Base-by-base conservation (phyloP, 2,113 vertebrate species). In the Polypterus bichir region DNA sequence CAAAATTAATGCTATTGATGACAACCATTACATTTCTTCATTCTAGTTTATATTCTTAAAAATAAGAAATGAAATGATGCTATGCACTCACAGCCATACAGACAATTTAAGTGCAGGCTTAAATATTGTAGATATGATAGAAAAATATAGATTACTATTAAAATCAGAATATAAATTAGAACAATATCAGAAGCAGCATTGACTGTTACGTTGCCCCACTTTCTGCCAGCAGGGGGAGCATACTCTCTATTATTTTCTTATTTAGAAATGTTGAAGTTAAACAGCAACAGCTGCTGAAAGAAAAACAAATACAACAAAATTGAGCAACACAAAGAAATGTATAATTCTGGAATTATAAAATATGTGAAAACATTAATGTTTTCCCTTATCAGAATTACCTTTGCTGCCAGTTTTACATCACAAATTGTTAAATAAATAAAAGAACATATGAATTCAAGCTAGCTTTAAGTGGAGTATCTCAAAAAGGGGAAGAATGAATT, bases 141-240 rank as follows among this genome's bases (percentile, higher is more conserved):
- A 27, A 27, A 27, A 27, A 27, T 27, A 27, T 27, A 71, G 74
- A 81, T 85, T 84, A 81, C 81, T 80, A 80, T 81, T 77, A 81
- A 81, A 83, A 82, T 76, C 69, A 77, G 75, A 68, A 69, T 72
- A 67, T 80, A 86, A 83, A 86, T 82, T 78, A 81, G 67, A 68
- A 75, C 74, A 67, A 79, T 85, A 81, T 27, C 27, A 27, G 27
- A 27, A 27, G 27, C 27, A 27, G 27, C 27, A 27, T 27, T 27
- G 27, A 27, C 27, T 27, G 27, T 70, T 60, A 59, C 77, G 88
- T 86, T 83, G 78, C 90, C 78, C 86, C 73, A 61, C 56, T 62
- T 77, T 72, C 68, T 74, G 86, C 81, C 93, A 90, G 90, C 81
- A 97, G 93, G 89, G 93, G 93, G 93, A 93, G 92, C 86, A 85